These are phyloP conservation scores for Austrolebias charrua DNA, from an alignment of 2,797 vertebrate genomes.

Conservation along the genomic window DNA sequence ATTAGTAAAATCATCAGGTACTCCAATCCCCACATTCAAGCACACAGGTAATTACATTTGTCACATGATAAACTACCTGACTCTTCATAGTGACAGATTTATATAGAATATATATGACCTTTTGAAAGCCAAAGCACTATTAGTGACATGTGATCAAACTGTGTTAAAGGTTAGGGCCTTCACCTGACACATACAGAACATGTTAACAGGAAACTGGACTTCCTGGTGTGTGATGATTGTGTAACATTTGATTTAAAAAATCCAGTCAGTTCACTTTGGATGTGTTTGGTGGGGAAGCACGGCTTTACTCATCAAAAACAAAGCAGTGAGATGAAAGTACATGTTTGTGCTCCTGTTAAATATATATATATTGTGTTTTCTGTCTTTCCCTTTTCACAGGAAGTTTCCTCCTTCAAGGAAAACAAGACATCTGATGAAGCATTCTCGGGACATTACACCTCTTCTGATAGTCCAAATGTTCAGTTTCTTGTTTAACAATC, in stretches of 20 bases:
- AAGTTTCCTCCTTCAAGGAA: slow-evolving; percentile 17
- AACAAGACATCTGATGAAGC: neutral
- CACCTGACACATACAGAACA: neutral
- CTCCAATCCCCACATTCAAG: neutral
- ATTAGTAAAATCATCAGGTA: neutral
- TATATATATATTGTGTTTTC: neutral
- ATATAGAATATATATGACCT: neutral
- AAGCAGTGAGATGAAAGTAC: neutral
- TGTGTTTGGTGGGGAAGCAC: neutral
- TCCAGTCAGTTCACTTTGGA: neutral
- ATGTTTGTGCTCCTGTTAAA: neutral
- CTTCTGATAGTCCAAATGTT: neutral
- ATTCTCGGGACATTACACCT: too few relatives aligned
- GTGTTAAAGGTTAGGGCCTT: neutral
- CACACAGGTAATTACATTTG: neutral
- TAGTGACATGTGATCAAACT: neutral
- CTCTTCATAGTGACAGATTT: neutral
- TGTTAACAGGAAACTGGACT: slow-evolving; percentile 7
- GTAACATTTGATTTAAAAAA: slow-evolving; percentile 14
- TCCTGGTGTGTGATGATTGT: slow-evolving; percentile 1
- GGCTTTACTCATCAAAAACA: neutral
- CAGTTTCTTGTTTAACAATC: too few relatives aligned
- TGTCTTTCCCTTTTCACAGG: neutral
- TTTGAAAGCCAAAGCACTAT: neutral
- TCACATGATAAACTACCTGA: neutral